A percentile compares a stretch with the other conserved stretches of the same genome.
Evolutionary conservation across 2,113 vertebrate genomes (phyloP).

Genomic region (Lynx canadensis): DNA sequence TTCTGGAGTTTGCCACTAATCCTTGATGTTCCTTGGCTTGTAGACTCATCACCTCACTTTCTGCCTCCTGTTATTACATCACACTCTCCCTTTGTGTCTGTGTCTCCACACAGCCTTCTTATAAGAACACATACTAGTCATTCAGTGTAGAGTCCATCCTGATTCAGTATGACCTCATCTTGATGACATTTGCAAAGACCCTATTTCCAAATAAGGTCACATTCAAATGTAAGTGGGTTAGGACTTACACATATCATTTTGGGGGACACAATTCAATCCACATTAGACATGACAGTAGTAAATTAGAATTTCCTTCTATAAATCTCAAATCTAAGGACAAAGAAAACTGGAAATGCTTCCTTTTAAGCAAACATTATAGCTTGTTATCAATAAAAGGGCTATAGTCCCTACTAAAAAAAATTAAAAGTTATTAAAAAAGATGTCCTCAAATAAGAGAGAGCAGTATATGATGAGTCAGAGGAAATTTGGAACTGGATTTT

Average conservation of each 20-base stretch:
- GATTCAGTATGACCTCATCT: background rate
- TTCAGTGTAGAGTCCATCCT: background rate
- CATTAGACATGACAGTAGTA: background rate
- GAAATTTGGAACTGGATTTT: background rate
- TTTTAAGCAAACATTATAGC: slow-evolving; percentile 19
- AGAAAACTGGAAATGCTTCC: background rate
- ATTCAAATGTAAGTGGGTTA: background rate
- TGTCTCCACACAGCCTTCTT: background rate
- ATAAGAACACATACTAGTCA: background rate
- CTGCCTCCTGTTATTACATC: background rate
- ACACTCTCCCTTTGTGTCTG: background rate
- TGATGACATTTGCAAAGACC: background rate
- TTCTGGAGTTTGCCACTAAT: background rate
- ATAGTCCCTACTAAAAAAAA: background rate
- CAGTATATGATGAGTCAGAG: background rate
- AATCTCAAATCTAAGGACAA: background rate
- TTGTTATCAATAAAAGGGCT: background rate
- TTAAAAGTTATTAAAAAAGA: background rate
- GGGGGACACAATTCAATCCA: background rate
- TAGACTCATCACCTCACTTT: background rate
- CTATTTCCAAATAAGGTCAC: background rate
- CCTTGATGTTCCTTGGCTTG: background rate
- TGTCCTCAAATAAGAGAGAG: background rate
- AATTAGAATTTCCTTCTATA: background rate
- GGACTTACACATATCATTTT: background rate